Percentiles rank a stretch among this genome's conserved stretches.
phyloP scores from a whole-genome alignment of 2,797 vertebrate species.

The Cirrhinus mrigala region DNA sequence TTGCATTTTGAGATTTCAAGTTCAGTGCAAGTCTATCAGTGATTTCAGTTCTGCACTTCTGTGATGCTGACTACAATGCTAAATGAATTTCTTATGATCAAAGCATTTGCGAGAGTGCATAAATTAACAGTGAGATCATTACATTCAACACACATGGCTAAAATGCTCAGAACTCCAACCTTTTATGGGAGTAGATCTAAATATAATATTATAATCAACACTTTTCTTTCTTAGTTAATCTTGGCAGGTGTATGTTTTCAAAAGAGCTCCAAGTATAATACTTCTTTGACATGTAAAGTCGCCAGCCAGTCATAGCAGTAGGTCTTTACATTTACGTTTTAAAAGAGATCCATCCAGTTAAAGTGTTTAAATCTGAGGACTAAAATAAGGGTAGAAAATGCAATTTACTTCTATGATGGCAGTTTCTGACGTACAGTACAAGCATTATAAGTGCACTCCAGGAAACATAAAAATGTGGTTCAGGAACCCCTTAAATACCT shows the following conservation, averaged over 20 bases:
- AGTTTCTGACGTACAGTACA: background rate
- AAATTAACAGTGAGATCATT: background rate
- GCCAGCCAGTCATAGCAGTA: background rate
- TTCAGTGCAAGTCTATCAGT: background rate
- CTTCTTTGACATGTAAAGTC: background rate
- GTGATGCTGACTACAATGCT: background rate
- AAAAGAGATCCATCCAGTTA: background rate
- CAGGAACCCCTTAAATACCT: background rate
- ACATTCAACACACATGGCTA: background rate
- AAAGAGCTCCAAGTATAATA: background rate
- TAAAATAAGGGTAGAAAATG: background rate
- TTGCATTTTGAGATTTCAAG: background rate
- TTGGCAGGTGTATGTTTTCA: background rate
- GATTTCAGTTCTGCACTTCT: background rate
- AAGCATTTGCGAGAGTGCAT: no score
- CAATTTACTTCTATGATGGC: background rate
- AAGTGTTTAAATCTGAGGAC: background rate
- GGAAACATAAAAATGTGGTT: background rate
- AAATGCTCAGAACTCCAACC: background rate
- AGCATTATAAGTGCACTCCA: background rate
- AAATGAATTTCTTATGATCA: background rate
- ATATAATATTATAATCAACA: background rate
- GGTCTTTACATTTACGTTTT: background rate
- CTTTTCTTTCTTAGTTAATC: background rate
- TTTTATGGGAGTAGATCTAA: background rate